Percentiles rank a stretch among this genome's conserved stretches.
These are phyloP conservation scores for Euphydryas editha DNA, from an alignment of 2,888 invertebrate species.

Conservation along the genomic window DNA sequence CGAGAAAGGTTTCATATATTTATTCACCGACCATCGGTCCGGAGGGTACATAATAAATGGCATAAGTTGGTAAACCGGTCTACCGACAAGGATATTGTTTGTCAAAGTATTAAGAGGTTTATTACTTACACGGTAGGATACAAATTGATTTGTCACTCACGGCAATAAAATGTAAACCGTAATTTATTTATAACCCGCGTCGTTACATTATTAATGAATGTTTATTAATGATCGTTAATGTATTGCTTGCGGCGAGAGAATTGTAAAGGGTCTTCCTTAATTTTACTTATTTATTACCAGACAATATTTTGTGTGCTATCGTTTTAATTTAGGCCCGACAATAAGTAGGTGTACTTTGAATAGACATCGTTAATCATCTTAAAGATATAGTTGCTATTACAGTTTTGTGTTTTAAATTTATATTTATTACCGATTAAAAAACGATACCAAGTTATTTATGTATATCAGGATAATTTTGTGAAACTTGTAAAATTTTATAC, in stretches of 20 bases:
- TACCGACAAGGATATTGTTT: constrained; percentile 58
- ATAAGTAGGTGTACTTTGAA: neutral
- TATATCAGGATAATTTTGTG: too few species aligned
- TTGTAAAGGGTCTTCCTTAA: constrained; percentile 16
- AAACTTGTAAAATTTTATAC: too few species aligned
- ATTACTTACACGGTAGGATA: constrained; percentile 45
- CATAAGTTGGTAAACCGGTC: constrained; percentile 59
- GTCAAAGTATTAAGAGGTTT: constrained; percentile 45
- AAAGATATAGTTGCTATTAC: neutral
- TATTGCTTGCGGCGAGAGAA: constrained; percentile 32
- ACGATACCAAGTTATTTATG: too few species aligned
- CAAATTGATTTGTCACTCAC: constrained; percentile 53
- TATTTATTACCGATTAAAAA: too few species aligned
- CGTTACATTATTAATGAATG: constrained; percentile 47
- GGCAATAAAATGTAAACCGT: constrained; percentile 48
- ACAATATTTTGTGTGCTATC: constrained; percentile 2
- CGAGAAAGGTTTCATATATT: constrained; percentile 39
- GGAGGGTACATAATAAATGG: constrained; percentile 63
- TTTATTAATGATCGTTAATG: constrained; percentile 43
- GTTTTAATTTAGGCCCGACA: constrained; percentile 8
- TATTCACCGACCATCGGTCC: constrained; percentile 58
- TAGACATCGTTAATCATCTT: neutral
- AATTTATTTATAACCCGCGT: constrained; percentile 45
- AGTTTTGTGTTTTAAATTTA: neutral
- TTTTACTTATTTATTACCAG: constrained; percentile 20